A percentile compares a stretch with the other conserved stretches of the same genome.
phyloP scores from a whole-genome alignment of 2,888 invertebrate species.

The Amiota minor region DNA sequence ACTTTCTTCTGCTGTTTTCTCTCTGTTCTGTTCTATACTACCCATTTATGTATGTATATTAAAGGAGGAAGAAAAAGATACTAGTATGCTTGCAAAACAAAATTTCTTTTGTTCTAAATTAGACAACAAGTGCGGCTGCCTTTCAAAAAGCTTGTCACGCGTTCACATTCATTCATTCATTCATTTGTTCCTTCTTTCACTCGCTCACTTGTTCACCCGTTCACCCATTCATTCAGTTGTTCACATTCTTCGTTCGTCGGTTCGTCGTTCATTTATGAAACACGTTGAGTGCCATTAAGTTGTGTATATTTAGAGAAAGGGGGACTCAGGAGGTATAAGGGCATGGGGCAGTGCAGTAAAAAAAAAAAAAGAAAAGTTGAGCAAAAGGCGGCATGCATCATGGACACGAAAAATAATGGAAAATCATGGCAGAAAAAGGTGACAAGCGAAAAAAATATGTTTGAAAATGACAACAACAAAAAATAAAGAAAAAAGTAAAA shows the following conservation, averaged over 20 bases:
- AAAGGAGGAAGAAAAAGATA: background rate
- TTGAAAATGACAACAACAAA: background rate
- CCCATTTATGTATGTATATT: background rate
- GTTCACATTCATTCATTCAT: no score
- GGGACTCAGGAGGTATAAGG: background rate
- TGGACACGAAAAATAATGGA: background rate
- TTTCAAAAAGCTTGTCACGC: constrained; percentile 10
- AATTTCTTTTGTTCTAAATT: constrained; percentile 25
- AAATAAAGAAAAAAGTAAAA: background rate
- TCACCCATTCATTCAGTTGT: no score
- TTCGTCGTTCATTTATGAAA: background rate
- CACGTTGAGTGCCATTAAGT: background rate
- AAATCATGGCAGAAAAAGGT: background rate
- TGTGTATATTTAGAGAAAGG: no score
- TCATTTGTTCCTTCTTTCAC: no score
- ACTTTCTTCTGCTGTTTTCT: background rate
- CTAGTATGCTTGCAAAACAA: background rate
- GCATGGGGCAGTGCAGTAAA: background rate
- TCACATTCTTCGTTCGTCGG: no score
- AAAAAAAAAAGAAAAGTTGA: no score
- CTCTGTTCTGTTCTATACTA: background rate
- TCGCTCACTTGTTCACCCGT: no score
- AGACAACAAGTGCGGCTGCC: constrained; percentile 20
- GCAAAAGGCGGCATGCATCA: no score
- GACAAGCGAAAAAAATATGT: background rate